Conservation (phyloP, 1,140 invertebrate species). For the Laupala kohalensis region DNA sequence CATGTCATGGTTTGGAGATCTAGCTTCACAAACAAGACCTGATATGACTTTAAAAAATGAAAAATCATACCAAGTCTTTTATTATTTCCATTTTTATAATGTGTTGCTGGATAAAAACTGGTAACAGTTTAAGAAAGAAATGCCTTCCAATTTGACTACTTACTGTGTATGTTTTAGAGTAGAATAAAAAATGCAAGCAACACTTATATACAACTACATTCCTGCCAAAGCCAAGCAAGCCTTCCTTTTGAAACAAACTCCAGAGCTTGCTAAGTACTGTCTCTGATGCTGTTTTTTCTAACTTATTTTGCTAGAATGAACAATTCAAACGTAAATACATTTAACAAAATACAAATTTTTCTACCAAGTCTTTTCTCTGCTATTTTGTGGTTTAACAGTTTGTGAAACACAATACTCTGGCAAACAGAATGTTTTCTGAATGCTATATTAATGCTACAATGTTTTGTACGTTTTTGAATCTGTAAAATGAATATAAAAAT, state of each 20-base stretch:
- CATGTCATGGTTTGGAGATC: background rate
- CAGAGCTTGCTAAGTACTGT: background rate
- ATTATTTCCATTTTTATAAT: background rate
- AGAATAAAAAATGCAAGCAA: background rate
- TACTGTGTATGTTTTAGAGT: background rate
- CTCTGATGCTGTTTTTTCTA: background rate
- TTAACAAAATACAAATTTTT: background rate
- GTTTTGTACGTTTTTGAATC: background rate
- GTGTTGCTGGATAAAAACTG: background rate
- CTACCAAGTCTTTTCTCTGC: background rate
- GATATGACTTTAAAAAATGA: no score
- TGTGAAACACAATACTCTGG: background rate
- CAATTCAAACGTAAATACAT: background rate
- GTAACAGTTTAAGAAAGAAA: background rate
- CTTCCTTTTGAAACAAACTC: background rate
- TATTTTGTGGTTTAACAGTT: background rate
- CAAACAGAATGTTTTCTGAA: background rate
- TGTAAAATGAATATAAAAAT: background rate
- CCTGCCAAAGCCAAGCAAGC: background rate
- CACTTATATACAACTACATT: background rate
- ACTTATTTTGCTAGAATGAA: background rate
- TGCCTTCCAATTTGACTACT: background rate
- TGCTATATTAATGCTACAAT: background rate
- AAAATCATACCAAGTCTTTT: no score
- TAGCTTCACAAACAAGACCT: background rate